A percentile compares a stretch with the other conserved stretches of the same genome.
Evolutionary conservation across 2,888 invertebrate species (phyloP).

Genomic region (Drosophila tanythrix): DNA sequence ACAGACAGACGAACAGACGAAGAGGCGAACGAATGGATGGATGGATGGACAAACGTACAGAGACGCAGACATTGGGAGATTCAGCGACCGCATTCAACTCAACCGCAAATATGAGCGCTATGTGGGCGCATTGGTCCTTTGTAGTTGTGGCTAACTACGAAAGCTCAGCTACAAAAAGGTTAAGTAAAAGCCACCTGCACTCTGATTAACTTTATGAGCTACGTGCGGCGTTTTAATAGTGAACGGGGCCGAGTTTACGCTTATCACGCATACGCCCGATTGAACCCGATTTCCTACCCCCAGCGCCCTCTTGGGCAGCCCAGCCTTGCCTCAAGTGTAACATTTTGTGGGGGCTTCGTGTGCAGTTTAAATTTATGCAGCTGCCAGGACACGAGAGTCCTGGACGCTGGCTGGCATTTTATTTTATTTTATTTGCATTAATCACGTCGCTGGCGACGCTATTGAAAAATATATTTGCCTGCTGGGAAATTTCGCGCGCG

Average conservation of each 20-base stretch:
- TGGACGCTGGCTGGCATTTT: conserved; percentile 64
- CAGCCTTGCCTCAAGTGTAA: conserved; percentile 72
- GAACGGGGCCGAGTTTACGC: conserved; percentile 50
- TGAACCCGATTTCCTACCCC: conserved; percentile 18
- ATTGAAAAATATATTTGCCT: conserved; percentile 81
- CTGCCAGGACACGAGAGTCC: conserved; percentile 54
- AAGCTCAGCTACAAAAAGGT: conserved; percentile 35
- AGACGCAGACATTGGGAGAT: conserved; percentile 18
- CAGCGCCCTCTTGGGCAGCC: not conserved
- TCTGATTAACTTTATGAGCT: conserved; percentile 79
- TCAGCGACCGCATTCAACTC: conserved; percentile 56
- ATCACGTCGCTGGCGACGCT: conserved; percentile 79
- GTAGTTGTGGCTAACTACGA: conserved; percentile 59
- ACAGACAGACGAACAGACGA: not conserved
- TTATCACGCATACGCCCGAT: conserved; percentile 73
- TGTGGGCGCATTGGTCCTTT: conserved; percentile 55
- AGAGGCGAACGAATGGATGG: conserved; percentile 19
- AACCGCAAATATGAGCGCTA: conserved; percentile 70
- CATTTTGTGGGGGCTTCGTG: conserved; percentile 59
- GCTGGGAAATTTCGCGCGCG: conserved; percentile 76
- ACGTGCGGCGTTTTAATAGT: conserved; percentile 75
- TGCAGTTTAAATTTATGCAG: conserved; percentile 75
- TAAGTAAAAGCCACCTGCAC: conserved; percentile 44
- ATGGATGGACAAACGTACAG: conserved; percentile 7
- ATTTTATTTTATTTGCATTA: conserved; percentile 81